These are phyloP conservation scores for Columba janthina DNA, from an alignment of 2,113 vertebrate genomes.

Conservation along the genomic window DNA sequence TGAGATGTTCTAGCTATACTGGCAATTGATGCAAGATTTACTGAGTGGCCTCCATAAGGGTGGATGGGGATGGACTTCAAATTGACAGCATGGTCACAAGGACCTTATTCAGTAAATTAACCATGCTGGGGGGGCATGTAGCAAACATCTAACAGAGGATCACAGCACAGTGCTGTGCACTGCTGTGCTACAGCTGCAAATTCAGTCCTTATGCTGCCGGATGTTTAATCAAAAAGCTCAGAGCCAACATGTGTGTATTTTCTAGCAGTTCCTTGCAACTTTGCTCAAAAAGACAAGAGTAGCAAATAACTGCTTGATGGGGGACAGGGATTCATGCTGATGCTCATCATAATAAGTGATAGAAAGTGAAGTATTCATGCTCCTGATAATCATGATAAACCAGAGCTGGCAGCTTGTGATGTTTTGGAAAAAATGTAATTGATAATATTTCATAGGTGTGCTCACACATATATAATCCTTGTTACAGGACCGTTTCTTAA, in stretches of 20 bases:
- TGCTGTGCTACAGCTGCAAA: background rate
- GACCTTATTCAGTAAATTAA: background rate
- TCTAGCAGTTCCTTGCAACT: background rate
- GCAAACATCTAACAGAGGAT: background rate
- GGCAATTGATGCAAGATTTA: background rate
- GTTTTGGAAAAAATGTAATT: background rate
- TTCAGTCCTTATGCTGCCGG: background rate
- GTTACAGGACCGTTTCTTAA: background rate
- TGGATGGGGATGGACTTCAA: background rate
- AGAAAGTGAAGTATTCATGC: background rate
- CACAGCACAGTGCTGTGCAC: background rate
- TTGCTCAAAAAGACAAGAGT: background rate
- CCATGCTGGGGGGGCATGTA: background rate
- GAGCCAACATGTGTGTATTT: background rate
- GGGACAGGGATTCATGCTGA: background rate
- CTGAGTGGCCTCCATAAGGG: background rate
- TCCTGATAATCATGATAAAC: background rate
- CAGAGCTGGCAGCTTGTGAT: background rate
- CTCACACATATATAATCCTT: background rate
- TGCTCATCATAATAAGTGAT: background rate
- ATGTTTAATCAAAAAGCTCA: background rate
- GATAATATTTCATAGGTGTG: background rate
- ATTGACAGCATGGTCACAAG: background rate
- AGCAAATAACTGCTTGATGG: slow-evolving; percentile 7
- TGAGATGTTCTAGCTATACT: background rate